These are phyloP conservation scores for Orthonyx spaldingii DNA, from an alignment of 2,113 vertebrate genomes.

Conservation along the genomic window DNA sequence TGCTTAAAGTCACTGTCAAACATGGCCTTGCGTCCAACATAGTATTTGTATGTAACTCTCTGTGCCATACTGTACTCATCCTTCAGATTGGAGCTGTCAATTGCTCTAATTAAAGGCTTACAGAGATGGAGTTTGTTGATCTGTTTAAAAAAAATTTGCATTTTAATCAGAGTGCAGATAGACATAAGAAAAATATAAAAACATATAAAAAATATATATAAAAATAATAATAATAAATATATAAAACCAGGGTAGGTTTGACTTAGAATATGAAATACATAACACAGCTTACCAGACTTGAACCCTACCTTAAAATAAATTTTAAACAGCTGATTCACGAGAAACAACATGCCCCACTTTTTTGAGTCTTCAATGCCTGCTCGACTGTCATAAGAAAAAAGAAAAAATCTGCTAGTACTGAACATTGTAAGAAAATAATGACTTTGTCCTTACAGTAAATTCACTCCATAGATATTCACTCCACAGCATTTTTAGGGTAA, in stretches of 20 bases:
- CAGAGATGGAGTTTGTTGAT: conserved; percentile 98
- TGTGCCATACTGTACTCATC: conserved; percentile 92
- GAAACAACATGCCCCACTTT: conserved; percentile 98
- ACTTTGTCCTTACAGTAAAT: neutral
- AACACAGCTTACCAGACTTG: neutral
- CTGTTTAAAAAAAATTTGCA: conserved; percentile 53
- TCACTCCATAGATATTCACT: neutral
- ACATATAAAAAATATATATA: too few species aligned
- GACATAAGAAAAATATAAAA: too few species aligned
- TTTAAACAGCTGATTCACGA: conserved; percentile 97
- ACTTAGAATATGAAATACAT: neutral
- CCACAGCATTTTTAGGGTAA: neutral
- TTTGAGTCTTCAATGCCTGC: conserved; percentile 96
- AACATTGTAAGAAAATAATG: neutral
- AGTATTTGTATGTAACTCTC: conserved; percentile 92
- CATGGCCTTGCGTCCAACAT: conserved; percentile 97
- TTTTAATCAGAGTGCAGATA: neutral
- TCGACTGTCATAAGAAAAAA: conserved; percentile 72
- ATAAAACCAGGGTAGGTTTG: neutral
- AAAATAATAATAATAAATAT: too few species aligned
- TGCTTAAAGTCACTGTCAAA: conserved; percentile 97
- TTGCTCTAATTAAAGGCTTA: conserved; percentile 94
- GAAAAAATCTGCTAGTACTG: neutral
- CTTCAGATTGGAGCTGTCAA: conserved; percentile 95
- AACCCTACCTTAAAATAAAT: conserved; percentile 95